phyloP scores from a whole-genome alignment of 30 jellyfish, hydroid and myxozoan species.

The Pelagia noctiluca region DNA sequence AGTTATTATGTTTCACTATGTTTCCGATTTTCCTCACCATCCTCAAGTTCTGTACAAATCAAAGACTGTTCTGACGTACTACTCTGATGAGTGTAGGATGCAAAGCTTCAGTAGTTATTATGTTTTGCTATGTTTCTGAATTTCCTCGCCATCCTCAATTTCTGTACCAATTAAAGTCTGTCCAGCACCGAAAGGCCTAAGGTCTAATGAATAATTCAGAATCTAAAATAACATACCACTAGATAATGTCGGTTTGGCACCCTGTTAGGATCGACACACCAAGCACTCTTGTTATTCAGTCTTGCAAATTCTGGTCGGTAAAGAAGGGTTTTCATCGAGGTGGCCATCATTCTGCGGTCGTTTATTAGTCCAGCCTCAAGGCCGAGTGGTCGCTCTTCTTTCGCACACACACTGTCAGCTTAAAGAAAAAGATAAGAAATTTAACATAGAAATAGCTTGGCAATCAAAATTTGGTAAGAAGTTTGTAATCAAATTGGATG shows the following conservation, averaged over 20 bases:
- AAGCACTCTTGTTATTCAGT: slow-evolving; percentile 66
- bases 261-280: slow-evolving; percentile 62
- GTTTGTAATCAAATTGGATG: too few species aligned
- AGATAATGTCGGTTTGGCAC: slow-evolving; percentile 18
- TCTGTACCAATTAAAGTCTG: neutral
- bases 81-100: neutral
- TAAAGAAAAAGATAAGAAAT: too few species aligned
- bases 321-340: slow-evolving; percentile 42
- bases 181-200: too few species aligned
- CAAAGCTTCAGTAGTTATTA: neutral
- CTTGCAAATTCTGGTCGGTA: slow-evolving; percentile 70
- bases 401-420: slow-evolving; percentile 43
- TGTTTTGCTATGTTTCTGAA: neutral
- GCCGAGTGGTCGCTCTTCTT: slow-evolving; percentile 60
- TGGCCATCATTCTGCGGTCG: slow-evolving; percentile 56
- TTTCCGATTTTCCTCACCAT: too few species aligned
- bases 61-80: neutral
- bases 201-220: neutral
- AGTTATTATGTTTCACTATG: too few species aligned
- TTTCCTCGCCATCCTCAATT: neutral
- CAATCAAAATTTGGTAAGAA: too few species aligned
- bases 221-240: slow-evolving; percentile 13
- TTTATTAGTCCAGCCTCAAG: slow-evolving; percentile 46
- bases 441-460: too few species aligned
- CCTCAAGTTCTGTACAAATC: too few species aligned